phyloP scores from a whole-genome alignment of 53 echinoderm and acorn worm genomes.

The Hippasteria phrygiana region DNA sequence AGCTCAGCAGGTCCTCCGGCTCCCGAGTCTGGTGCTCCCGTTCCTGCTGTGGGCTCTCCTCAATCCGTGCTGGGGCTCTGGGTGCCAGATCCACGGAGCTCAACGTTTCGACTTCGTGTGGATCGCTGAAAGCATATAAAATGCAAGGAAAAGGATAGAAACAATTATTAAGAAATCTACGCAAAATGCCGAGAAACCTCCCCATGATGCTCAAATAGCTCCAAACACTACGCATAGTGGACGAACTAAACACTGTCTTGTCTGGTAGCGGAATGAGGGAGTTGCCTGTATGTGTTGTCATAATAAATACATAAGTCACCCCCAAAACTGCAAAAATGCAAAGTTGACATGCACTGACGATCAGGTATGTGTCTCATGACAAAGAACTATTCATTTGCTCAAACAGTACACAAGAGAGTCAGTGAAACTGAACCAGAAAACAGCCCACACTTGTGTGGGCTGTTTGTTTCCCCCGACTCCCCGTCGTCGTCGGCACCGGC shows the following conservation, averaged over 20 bases:
- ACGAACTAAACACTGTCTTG: background rate
- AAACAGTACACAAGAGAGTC: background rate
- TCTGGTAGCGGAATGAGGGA: background rate
- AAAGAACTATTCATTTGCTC: background rate
- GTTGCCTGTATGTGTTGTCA: background rate
- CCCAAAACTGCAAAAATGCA: background rate
- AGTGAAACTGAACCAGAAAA: slow-evolving; percentile 1
- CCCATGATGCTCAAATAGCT: background rate
- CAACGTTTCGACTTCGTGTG: slow-evolving; percentile 58
- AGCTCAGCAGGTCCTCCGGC: slow-evolving; percentile 39
- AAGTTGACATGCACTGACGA: slow-evolving; percentile 27
- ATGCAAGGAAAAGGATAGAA: slow-evolving; percentile 7
- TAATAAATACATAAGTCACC: background rate
- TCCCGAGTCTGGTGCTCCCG: background rate
- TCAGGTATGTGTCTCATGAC: slow-evolving; percentile 18
- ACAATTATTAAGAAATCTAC: background rate
- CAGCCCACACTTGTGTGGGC: slow-evolving; percentile 18
- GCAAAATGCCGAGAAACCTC: background rate
- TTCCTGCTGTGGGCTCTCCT: background rate
- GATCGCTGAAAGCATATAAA: slow-evolving; percentile 55
- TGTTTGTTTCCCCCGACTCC: background rate
- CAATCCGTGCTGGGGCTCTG: slow-evolving; percentile 26
- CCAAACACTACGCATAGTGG: slow-evolving; percentile 9
- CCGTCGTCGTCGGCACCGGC: no score
- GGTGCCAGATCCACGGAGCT: slow-evolving; percentile 52